A percentile compares a stretch with the other conserved stretches of the same genome.
These are phyloP conservation scores for Sarcophilus harrisii DNA, from an alignment of 2,797 vertebrate species.

Conservation along the genomic window DNA sequence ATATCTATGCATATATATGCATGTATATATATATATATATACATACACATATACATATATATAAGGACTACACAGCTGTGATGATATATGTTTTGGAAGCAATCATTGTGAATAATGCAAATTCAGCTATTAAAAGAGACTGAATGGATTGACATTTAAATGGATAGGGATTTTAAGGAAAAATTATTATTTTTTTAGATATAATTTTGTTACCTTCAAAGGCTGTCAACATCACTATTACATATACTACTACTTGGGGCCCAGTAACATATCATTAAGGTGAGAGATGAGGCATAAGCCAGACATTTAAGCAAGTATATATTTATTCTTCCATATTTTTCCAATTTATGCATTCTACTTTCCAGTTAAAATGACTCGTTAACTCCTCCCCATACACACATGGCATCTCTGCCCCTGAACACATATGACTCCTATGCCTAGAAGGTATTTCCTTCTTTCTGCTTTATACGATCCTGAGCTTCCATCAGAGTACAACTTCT, in stretches of 20 bases:
- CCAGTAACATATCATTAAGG: background rate
- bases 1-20: too few relatives aligned
- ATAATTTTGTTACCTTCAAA: conserved; percentile 20
- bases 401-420: background rate
- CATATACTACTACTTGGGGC: background rate
- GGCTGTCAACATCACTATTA: conserved; percentile 35
- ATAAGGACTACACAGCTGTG: conserved; percentile 67
- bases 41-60: background rate
- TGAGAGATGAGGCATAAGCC: background rate
- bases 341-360: background rate
- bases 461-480: background rate
- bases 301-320: background rate
- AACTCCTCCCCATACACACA: background rate
- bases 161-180: conserved; percentile 64
- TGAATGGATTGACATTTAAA: conserved; percentile 54
- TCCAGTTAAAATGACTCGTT: background rate
- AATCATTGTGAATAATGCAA: conserved; percentile 78
- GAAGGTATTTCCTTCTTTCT: background rate
- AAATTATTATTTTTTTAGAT: conserved; percentile 51
- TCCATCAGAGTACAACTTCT: background rate
- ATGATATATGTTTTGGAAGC: conserved; percentile 71
- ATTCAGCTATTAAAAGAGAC: conserved; percentile 74
- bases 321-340: background rate
- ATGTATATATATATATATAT: too few relatives aligned
- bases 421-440: background rate